Percentiles rank a stretch among this genome's conserved stretches.
phyloP scores from a whole-genome alignment of 2,797 vertebrate species.

The Urocyon cinereoargenteus region DNA sequence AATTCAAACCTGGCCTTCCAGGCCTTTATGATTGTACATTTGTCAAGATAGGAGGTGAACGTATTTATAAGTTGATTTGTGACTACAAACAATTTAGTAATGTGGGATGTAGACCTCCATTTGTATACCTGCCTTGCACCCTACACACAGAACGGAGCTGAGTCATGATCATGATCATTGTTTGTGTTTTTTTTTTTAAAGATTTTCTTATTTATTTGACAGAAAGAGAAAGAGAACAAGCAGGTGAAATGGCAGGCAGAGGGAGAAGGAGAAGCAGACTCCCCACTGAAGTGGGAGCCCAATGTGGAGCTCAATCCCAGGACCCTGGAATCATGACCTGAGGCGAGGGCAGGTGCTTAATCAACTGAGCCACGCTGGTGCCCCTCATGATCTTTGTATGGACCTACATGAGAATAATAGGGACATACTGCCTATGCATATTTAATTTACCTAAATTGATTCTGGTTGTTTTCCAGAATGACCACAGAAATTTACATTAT shows the following conservation, averaged over 20 bases:
- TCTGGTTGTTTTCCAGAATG: neutral
- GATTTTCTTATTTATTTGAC: too few relatives aligned
- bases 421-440: neutral
- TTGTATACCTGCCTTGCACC: neutral
- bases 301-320: too few relatives aligned
- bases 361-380: too few relatives aligned
- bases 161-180: neutral
- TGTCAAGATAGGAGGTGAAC: neutral
- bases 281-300: too few relatives aligned
- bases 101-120: neutral
- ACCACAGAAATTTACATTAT: neutral
- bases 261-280: too few relatives aligned
- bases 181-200: too few relatives aligned
- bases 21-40: neutral
- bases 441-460: neutral
- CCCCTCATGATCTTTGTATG: neutral
- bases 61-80: neutral
- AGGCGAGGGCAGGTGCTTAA: too few relatives aligned
- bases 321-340: too few relatives aligned
- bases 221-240: too few relatives aligned
- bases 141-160: neutral
- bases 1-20: neutral
- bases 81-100: conserved; percentile 22
- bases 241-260: too few relatives aligned
- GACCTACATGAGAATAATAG: neutral